Evolutionary conservation across 2,888 invertebrate genomes (phyloP), one percentile per base, ranked within the genome.

Genomic region (Rotaria socialis): DNA sequence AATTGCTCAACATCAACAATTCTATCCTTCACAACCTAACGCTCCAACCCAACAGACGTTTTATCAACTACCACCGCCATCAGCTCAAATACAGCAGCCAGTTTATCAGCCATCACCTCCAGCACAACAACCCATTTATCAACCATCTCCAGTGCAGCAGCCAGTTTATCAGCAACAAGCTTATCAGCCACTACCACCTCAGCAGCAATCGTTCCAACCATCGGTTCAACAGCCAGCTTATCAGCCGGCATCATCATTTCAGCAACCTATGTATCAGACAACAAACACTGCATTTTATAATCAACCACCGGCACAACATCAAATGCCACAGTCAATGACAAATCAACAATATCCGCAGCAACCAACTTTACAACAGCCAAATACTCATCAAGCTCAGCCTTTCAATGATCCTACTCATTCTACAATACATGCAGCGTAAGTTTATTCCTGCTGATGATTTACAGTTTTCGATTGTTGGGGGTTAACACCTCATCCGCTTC

Each of bases 391-490:
- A 35, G 35, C 14, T 67, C 67, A 67, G 35, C 35, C 16, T 35
- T 16, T 67, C 10, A 19, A 14, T 67, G 67, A 67, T 67, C 27
- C 35, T 5, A 67, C 35, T 35, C 67, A 35, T 67, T 19, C 67
- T 67, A 10, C 24, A 10, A 35, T n/a, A n/a, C 0, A 96, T 98
- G 96, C 89, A 91, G n/a, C 80, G 80, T 80, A 80, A 24, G 80
- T 80, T 47, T 43, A 7, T 10, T n/a, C n/a, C n/a, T n/a, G n/a
- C n/a, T n/a, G n/a, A n/a, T n/a, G n/a, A n/a, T n/a, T n/a, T n/a
- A n/a, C n/a, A 11, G 50, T 50, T 50, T 50, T 50, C 50, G 50
- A 50, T 11, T 50, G 11, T 50, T 11, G 50, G 50, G n/a, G n/a
- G n/a, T n/a, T 50, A 50, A 50, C 50, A 8, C 50, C 11, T 8